These are phyloP conservation scores for Glandiceps talaboti DNA, from an alignment of 53 echinoderm and acorn worm species.

Conservation along the genomic window DNA sequence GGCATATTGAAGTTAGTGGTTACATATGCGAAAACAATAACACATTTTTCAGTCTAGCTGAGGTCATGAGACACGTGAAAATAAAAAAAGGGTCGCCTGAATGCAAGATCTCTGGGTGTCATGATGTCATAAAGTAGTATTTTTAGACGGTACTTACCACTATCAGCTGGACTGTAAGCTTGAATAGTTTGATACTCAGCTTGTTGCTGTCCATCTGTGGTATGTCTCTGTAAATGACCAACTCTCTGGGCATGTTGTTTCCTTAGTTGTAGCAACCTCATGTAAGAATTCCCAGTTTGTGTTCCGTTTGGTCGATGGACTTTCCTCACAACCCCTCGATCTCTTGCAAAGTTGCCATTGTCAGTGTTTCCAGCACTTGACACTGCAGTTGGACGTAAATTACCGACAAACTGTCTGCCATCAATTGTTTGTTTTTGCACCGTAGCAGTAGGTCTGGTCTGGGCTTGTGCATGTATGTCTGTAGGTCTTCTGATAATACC, in stretches of 20 bases:
- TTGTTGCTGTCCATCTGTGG: background rate
- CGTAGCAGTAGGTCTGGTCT: slow-evolving; percentile 22
- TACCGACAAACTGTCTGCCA: slow-evolving; percentile 50
- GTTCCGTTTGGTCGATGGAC: background rate
- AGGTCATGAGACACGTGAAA: too few relatives aligned
- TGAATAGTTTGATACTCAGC: background rate
- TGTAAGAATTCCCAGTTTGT: background rate
- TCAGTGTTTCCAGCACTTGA: background rate
- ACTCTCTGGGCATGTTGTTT: background rate
- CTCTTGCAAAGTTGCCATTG: background rate
- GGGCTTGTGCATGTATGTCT: background rate
- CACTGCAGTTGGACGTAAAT: slow-evolving; percentile 32
- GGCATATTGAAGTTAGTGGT: too few relatives aligned
- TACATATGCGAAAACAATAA: too few relatives aligned
- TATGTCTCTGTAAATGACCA: background rate
- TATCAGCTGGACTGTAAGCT: background rate
- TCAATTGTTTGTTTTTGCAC: slow-evolving; percentile 37
- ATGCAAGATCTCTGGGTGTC: too few relatives aligned
- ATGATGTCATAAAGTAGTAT: background rate
- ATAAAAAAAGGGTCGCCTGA: too few relatives aligned
- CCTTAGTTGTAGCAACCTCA: background rate
- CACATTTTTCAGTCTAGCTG: too few relatives aligned
- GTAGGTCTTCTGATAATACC: background rate
- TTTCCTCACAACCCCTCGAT: background rate
- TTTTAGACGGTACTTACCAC: background rate